Percentiles rank a stretch among this genome's conserved stretches.
These are phyloP conservation scores for Pantherophis vulpinus DNA, from an alignment of 2,797 vertebrate species.

Conservation along the genomic window DNA sequence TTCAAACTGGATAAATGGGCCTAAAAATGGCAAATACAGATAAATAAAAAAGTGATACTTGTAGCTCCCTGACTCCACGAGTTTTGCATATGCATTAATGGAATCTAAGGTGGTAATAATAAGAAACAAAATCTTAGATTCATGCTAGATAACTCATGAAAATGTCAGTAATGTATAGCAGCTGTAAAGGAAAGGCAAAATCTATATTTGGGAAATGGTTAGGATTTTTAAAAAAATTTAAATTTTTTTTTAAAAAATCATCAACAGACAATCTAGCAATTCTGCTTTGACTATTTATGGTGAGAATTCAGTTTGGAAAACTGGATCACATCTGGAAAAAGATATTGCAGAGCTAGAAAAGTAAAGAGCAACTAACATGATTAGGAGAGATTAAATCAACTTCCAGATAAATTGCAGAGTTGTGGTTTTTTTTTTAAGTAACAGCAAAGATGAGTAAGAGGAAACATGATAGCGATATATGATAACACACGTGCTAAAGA, in stretches of 20 bases:
- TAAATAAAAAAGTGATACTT: background rate
- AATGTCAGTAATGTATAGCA: background rate
- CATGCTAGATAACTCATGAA: background rate
- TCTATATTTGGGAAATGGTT: background rate
- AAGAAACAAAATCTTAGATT: background rate
- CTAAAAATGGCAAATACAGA: background rate
- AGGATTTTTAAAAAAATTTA: accelerated
- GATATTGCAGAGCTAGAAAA: background rate
- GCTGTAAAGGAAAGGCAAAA: background rate
- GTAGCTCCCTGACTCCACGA: background rate
- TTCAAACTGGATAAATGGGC: background rate
- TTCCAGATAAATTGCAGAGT: background rate
- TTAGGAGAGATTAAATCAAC: background rate
- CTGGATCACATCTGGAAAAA: background rate
- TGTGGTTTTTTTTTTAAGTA: background rate
- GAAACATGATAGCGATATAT: background rate
- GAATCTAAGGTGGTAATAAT: background rate
- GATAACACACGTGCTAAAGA: background rate
- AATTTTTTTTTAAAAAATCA: background rate
- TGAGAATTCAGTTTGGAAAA: background rate
- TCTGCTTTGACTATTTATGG: background rate
- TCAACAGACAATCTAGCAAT: background rate
- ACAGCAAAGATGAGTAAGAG: background rate
- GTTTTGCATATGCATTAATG: background rate
- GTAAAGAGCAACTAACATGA: background rate